These are phyloP conservation scores for Thalassaphorura encarpata DNA, from an alignment of 1,140 invertebrate species.

Conservation along the genomic window DNA sequence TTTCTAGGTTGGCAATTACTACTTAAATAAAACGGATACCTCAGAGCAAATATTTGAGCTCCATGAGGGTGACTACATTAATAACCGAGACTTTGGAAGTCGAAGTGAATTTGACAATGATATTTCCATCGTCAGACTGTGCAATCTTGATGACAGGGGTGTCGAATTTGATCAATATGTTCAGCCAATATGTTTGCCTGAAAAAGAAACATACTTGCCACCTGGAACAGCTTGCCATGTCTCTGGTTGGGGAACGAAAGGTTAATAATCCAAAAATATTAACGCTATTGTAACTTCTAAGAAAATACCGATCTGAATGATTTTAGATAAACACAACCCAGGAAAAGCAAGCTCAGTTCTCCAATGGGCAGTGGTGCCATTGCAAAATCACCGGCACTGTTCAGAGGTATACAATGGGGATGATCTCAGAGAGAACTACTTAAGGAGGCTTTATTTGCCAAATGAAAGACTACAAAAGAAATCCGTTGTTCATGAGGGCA, in stretches of 20 bases:
- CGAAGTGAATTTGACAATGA: slow-evolving; percentile 7
- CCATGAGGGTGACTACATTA: neutral
- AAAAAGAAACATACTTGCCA: neutral
- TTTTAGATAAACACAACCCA: neutral
- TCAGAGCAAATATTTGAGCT: slow-evolving; percentile 9
- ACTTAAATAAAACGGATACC: slow-evolving; percentile 1
- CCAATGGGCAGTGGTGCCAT: neutral
- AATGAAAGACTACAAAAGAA: neutral
- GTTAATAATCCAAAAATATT: neutral
- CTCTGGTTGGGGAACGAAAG: neutral
- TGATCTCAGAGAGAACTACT: slow-evolving; percentile 2
- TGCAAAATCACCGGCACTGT: neutral
- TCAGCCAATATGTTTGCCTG: slow-evolving; percentile 5
- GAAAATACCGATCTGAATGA: neutral
- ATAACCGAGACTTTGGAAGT: neutral
- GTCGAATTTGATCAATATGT: slow-evolving; percentile 5
- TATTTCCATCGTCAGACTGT: slow-evolving; percentile 1
- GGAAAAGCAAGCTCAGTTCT: slow-evolving; percentile 4
- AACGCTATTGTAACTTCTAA: neutral
- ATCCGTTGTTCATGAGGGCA: neutral
- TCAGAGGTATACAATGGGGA: neutral
- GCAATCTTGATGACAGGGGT: neutral
- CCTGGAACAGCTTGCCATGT: slow-evolving; percentile 3
- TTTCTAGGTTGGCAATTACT: slow-evolving; percentile 5
- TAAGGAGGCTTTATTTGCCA: neutral